A percentile compares a stretch with the other conserved stretches of the same genome.
phyloP scores from a whole-genome alignment of 2,888 invertebrate genomes.

The Autographa pulchrina region DNA sequence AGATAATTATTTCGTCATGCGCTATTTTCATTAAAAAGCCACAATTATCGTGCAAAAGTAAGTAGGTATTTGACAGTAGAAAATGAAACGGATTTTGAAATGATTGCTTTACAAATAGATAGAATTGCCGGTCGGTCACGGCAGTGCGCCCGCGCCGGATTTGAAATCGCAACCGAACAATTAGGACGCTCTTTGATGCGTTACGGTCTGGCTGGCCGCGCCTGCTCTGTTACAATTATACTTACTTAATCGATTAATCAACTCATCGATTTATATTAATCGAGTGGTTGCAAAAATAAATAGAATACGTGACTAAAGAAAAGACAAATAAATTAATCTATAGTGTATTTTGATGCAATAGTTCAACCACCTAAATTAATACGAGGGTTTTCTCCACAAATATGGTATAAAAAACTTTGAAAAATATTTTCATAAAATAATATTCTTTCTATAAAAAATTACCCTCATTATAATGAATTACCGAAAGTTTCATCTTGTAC shows the following conservation, averaged over 20 bases:
- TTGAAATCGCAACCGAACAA: constrained; percentile 78
- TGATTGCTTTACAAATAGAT: constrained; percentile 64
- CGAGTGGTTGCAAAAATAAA: background rate
- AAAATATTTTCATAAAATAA: background rate
- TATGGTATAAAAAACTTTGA: too few species aligned
- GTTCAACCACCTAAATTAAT: too few species aligned
- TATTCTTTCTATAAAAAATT: background rate
- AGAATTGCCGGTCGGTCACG: constrained; percentile 65
- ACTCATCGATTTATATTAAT: constrained; percentile 20
- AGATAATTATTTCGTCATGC: background rate
- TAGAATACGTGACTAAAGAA: background rate
- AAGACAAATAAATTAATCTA: background rate
- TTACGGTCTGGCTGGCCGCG: constrained; percentile 64
- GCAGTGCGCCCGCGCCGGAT: constrained; percentile 73
- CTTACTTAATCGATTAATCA: constrained; percentile 29
- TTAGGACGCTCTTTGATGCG: constrained; percentile 77
- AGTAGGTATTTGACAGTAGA: constrained; percentile 43
- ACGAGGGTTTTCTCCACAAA: too few species aligned
- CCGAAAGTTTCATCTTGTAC: background rate
- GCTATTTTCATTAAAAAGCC: background rate
- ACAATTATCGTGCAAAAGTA: constrained; percentile 7
- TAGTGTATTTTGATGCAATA: background rate
- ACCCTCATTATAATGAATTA: constrained; percentile 4
- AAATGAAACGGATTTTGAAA: constrained; percentile 57
- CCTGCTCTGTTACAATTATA: constrained; percentile 49